Base-by-base conservation (phyloP, 2,113 vertebrate species). In the Solea senegalensis region DNA sequence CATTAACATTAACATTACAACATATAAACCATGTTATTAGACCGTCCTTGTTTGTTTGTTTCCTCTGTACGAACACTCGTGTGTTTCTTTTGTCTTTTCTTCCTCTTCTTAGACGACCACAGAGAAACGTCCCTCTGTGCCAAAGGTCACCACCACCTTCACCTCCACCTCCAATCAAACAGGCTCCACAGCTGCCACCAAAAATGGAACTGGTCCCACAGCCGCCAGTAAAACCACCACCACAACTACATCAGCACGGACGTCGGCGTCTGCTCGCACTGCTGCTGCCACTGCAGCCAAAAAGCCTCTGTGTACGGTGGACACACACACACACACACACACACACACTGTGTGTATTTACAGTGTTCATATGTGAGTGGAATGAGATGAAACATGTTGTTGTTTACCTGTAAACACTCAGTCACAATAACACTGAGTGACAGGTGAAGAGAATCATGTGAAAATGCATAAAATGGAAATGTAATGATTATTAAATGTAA, bases 81-180 rank as follows among this genome's bases (percentile, higher is more conserved):
- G 9, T 58, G 1, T 9, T 16, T 14, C 11, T 9, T 48, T 14
- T 34, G 44, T 52, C 53, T 45, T 3, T 0, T 53, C 34, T 45
- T n/a, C 7, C 6, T 69, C 46, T 44, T 21, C 46, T 9, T 59
- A 93, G 92, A 62, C 79, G 0, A 74, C 75, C 40, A 65, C 77
- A 64, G 92, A 91, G n/a, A 98, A 93, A 91, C 80, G 90, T 60
- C 41, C 93, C 0, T 92, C 92, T 4, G 96, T 96, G 92, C 89
- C 92, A 66, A 93, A 91, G 80, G 73, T 72, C 48, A 80, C 67
- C 60, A 45, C 83, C 41, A 34, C 34, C 34, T 63, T 80, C n/a
- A 16, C 81, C 34, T 63, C 81, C n/a, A 16, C 81, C 57, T 73
- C 86, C 8, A 80, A 57, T 68, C 87, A 61, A 21, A 63, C 86